Conservation (phyloP, 2,888 invertebrate genomes). For the Nomada fucata region DNA sequence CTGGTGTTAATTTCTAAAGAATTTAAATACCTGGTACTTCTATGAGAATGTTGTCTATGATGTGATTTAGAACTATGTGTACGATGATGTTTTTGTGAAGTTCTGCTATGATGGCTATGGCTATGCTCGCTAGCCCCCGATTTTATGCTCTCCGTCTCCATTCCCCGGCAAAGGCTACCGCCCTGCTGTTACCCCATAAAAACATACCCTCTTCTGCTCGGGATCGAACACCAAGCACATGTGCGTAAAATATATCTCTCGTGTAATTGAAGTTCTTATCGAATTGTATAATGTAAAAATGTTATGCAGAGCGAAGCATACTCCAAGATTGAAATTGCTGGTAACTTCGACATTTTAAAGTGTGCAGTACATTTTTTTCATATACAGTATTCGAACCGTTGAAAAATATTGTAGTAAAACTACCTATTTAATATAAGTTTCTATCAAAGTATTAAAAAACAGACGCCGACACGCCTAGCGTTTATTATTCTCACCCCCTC, state of each 20-base stretch:
- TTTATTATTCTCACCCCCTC: conserved; percentile 78
- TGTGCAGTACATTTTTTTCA: background rate
- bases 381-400: conserved; percentile 15
- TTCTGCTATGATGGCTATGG: conserved; percentile 85
- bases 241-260: conserved; percentile 47
- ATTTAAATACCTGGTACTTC: conserved; percentile 87
- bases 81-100: conserved; percentile 80
- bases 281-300: conserved; percentile 24
- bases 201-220: conserved; percentile 76
- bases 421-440: conserved; percentile 36
- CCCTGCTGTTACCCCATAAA: conserved; percentile 84
- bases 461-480: conserved; percentile 81
- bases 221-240: conserved; percentile 57
- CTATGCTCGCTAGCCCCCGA: conserved; percentile 93
- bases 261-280: conserved; percentile 24
- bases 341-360: conserved; percentile 36
- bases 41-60: conserved; percentile 88
- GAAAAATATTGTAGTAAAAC: conserved; percentile 9
- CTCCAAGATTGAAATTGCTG: conserved; percentile 27
- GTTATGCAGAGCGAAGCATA: conserved; percentile 39
- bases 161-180: conserved; percentile 85
- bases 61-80: conserved; percentile 83
- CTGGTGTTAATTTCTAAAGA: background rate
- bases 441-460: conserved; percentile 63
- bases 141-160: conserved; percentile 97